Evolutionary conservation across 2,797 vertebrate species (phyloP).

Genomic region (Kryptopterus vitreolus): DNA sequence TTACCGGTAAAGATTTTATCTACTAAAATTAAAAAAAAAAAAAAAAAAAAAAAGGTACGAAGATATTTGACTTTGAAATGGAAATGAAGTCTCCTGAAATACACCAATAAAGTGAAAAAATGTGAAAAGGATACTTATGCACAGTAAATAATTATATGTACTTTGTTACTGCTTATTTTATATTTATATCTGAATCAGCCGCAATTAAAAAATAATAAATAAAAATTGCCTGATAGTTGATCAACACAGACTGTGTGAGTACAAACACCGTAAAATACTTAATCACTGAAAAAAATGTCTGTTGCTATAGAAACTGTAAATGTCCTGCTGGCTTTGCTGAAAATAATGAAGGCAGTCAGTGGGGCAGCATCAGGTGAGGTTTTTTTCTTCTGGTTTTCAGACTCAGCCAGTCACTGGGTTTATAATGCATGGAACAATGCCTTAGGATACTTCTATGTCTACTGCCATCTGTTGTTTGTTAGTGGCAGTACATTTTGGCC

Average conservation of each 20-base stretch:
- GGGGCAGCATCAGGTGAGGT: slow-evolving; percentile 8
- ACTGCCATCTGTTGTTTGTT: slow-evolving; percentile 34
- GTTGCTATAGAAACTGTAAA: slow-evolving; percentile 27
- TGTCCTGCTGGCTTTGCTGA: slow-evolving; percentile 4
- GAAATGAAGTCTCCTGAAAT: too few relatives aligned
- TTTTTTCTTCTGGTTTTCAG: slow-evolving; percentile 13
- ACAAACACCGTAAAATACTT: not conserved
- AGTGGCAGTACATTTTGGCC: slow-evolving; percentile 28
- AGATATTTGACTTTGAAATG: too few relatives aligned
- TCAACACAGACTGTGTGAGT: not conserved
- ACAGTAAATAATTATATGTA: too few relatives aligned
- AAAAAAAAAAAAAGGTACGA: too few relatives aligned
- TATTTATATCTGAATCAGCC: not conserved
- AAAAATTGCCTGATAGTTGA: not conserved
- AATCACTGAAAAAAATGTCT: not conserved
- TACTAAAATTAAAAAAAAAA: too few relatives aligned
- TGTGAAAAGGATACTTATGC: too few relatives aligned
- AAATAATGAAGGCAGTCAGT: not conserved
- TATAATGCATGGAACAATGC: slow-evolving; percentile 1
- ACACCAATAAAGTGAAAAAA: too few relatives aligned
- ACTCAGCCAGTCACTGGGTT: not conserved
- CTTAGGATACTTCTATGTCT: slow-evolving; percentile 31
- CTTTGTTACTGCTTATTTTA: too few relatives aligned
- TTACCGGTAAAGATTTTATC: too few relatives aligned
- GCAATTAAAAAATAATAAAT: not conserved